Evolutionary conservation across 2,888 invertebrate species (phyloP), one percentile per base, ranked within the genome.

Genomic region (Hypsopygia costalis): DNA sequence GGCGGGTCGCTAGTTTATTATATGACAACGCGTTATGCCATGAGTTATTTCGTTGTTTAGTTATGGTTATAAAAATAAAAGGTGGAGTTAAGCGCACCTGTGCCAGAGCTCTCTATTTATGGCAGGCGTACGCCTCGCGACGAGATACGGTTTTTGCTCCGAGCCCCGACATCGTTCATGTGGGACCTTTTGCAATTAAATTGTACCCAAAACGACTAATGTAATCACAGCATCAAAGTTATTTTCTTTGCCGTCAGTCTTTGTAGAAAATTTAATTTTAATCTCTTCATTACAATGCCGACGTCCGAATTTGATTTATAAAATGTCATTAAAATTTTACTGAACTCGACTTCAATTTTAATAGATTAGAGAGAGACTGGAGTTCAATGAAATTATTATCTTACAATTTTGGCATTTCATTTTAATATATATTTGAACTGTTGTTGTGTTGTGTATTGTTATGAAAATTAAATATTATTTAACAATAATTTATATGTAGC

Each of bases 61-160:
- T 39, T 35, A 39, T 33, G 38, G 36, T 39, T 36, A 39, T 43
- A 39, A 35, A 46, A 46, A 43, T 46, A 43, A 40, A 38, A 35
- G 36, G n/a, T 28, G 37, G 43, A 43, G 37, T 36, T 33, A 41
- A 41, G 39, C 43, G 36, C 46, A 46, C 46, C 46, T 43, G 46
- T 32, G 43, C 31, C n/a, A n/a, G n/a, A n/a, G n/a, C n/a, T n/a
- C n/a, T 40, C 38, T 46, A 46, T 46, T 46, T 46, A 46, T 43
- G 42, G 21, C 36, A 25, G 16, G 32, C 32, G 30, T 7, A 20
- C 5, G 11, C 22, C 16, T 21, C 25, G 32, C 11, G 9, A 9
- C 27, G 16, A 27, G 32, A 11, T 27, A 25, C 22, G 12, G 11
- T 38, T 16, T 32, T 31, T 38, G 31, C 29, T 29, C 25, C n/a